Evolutionary conservation across 2,113 vertebrate genomes (phyloP), one percentile per base, ranked within the genome.

Genomic region (Agapornis roseicollis): DNA sequence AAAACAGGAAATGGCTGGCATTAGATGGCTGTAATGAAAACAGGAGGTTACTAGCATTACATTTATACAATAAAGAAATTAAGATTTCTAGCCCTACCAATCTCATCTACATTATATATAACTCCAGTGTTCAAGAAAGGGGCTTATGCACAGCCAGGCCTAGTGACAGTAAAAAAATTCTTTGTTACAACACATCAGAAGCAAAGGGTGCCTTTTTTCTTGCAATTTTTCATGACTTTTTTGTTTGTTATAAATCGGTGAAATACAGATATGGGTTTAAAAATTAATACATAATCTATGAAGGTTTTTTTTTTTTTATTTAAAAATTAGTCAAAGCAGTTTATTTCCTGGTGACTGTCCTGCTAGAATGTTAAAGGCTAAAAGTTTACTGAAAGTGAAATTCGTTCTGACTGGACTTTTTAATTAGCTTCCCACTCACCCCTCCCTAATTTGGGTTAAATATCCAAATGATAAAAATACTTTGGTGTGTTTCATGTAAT

Each of bases 1-100:
- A 97, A 98, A 98, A 98, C 97, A 98, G 98, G 98, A 98, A 98
- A 98, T 98, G 97, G 97, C 96, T 98, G 98, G 96, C 97, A 98
- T 97, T 98, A 98, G 96, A 97, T 60, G 98, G 97, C 97, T 95
- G 93, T 98, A 98, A 98, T 98, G 98, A 98, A 98, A 98, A 97
- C 98, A 98, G 98, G 98, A 98, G 98, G 98, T 97, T 97, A 96
- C 69, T 98, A 96, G 85, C 90, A 95, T 97, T 98, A 96, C 66
- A 79, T 83, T 97, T 93, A 89, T 83, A 88, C 88, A 97, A 97
- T 96, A 97, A 96, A 98, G 97, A 97, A 98, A 97, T 97, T 93
- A 98, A 97, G 94, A 95, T 97, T 97, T 97, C 98, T 98, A 91
- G 53, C 70, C 76, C 77, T 78, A 91, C 71, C 90, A 95, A 74